Base-by-base conservation (phyloP, 2,888 invertebrate species). In the Elgonia sp. region DNA sequence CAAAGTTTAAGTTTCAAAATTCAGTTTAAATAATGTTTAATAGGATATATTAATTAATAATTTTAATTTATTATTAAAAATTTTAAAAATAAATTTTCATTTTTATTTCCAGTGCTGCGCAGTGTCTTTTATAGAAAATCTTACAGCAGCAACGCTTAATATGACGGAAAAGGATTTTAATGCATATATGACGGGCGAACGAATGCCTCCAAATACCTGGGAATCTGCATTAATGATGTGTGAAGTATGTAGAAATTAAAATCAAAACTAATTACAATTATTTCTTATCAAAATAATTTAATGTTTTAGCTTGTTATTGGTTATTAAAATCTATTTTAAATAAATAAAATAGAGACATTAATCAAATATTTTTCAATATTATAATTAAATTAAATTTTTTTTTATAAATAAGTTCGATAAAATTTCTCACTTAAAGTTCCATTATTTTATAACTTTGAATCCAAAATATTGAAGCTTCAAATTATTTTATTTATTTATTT, bases 101-200 rank as follows among this genome's bases (percentile, higher is more conserved):
- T 57, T 77, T 70, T 73, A 29, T 6, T 84, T 92, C 75, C 42
- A 99, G 98, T 99, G 99, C 93, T 99, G 99, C 95, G 99, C 99
- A 4, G 98, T 99, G 50, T 98, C 98, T 12, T 99, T 99, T 95
- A 99, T 99, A 89, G 99, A 99, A 95, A 98, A 98, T 93, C 95
- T 99, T 92, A 99, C 98, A 7, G 98, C 98, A 0, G 98, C 98
- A 93, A 99, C 98, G 0, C 95, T 99, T 80, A 98, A 96, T 93
- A 97, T 99, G 97, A 96, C 98, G 18, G 96, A 97, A 92, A 97
- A 98, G 90, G 99, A 99, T 95, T 99, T 99, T 93, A 97, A 98
- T 91, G 97, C 97, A 29, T 98, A 99, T 94, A 99, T 99, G 95
- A 97, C 97, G 12, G 99, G 99, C 42, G 97, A 98, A 89, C 97